Percentiles rank a stretch among this genome's conserved stretches.
These are phyloP conservation scores for Vanacampus margaritifer DNA, from an alignment of 2,113 vertebrate genomes.

Conservation along the genomic window DNA sequence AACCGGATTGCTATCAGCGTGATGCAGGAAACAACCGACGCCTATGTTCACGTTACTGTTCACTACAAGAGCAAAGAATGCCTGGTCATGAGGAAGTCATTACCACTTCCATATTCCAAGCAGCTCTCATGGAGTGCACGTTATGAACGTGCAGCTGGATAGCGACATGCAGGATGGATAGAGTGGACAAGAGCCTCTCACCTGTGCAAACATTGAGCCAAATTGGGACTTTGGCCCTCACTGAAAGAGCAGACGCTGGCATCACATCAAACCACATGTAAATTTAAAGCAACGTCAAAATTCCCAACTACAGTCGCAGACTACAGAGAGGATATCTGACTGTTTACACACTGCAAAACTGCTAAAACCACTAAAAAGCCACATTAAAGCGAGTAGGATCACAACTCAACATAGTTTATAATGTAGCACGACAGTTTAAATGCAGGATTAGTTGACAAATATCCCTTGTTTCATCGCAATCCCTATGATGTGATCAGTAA, in stretches of 20 bases:
- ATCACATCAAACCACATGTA: constrained; percentile 8
- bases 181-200: constrained; percentile 7
- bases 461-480: background rate
- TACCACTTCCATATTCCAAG: constrained; percentile 14
- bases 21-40: constrained; percentile 48
- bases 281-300: constrained; percentile 18
- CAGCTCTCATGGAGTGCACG: background rate
- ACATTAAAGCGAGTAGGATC: constrained; percentile 7
- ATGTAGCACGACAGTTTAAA: constrained; percentile 6
- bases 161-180: constrained; percentile 15
- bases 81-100: constrained; percentile 42
- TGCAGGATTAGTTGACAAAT: constrained; percentile 7
- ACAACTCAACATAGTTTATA: constrained; percentile 8
- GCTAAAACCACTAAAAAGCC: background rate
- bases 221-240: constrained; percentile 16
- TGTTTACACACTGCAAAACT: constrained; percentile 12
- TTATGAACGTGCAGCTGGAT: background rate
- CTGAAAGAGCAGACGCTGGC: background rate
- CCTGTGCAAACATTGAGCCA: constrained; percentile 28
- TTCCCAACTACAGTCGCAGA: constrained; percentile 2
- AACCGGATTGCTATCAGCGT: constrained; percentile 61
- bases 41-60: constrained; percentile 38
- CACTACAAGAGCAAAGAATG: constrained; percentile 35
- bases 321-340: constrained; percentile 14
- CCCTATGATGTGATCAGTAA: background rate